A percentile compares a stretch with the other conserved stretches of the same genome.
Evolutionary conservation across 2,888 invertebrate genomes (phyloP).

Genomic region (Dyspetes luteomarginatus): DNA sequence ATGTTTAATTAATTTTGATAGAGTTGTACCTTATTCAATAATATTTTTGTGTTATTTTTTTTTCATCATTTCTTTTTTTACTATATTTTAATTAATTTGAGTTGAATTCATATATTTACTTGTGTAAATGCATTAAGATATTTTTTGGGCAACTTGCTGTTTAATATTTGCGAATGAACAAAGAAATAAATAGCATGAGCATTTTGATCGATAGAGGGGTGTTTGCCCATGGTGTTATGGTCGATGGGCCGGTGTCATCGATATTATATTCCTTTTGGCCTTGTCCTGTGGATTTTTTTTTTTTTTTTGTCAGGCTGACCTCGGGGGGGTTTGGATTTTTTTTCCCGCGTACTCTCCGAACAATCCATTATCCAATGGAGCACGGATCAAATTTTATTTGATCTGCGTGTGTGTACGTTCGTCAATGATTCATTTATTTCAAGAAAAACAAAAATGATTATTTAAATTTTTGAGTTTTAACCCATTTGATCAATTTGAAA

Average conservation of each 20-base stretch:
- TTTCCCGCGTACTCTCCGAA: neutral
- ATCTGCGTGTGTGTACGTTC: neutral
- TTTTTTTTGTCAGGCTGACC: neutral
- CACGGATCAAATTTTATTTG: neutral
- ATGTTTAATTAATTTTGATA: too few relatives aligned
- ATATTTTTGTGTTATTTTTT: too few relatives aligned
- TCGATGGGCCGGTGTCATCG: neutral
- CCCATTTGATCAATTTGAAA: too few relatives aligned
- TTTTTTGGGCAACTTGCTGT: neutral
- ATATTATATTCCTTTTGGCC: neutral
- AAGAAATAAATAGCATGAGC: neutral
- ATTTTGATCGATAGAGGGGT: neutral
- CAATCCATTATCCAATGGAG: neutral
- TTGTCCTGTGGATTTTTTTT: neutral
- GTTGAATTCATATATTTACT: neutral
- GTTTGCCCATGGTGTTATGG: neutral
- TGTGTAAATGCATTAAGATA: neutral
- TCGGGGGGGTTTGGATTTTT: neutral
- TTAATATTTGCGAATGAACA: neutral
- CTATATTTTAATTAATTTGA: slow-evolving; percentile 5
- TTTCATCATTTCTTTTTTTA: too few relatives aligned
- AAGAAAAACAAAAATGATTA: too few relatives aligned
- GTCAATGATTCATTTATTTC: too few relatives aligned
- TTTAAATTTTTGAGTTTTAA: too few relatives aligned
- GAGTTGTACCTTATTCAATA: too few relatives aligned